These are phyloP conservation scores for Oryzias melastigma DNA, from an alignment of 2,113 vertebrate genomes.

Conservation along the genomic window DNA sequence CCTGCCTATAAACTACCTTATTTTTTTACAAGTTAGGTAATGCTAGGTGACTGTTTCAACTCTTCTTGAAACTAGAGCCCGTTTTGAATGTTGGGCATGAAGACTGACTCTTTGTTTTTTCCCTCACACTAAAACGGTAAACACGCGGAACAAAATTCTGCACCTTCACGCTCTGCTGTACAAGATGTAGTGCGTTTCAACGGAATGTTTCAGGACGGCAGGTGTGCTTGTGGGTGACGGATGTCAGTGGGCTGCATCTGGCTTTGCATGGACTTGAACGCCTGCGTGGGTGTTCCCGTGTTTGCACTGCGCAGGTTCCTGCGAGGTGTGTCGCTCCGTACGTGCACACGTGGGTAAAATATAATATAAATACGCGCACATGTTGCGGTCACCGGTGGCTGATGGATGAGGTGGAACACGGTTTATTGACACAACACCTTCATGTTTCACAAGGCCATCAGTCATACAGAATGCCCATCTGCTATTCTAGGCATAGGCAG, in stretches of 20 bases:
- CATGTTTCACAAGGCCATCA: slow-evolving; percentile 72
- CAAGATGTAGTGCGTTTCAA: slow-evolving; percentile 48
- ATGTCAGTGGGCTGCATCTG: slow-evolving; percentile 8
- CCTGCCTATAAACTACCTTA: too few relatives aligned
- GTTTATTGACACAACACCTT: slow-evolving; percentile 78
- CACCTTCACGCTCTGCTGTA: slow-evolving; percentile 43
- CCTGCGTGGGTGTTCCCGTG: slow-evolving; percentile 43
- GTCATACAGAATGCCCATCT: slow-evolving; percentile 65
- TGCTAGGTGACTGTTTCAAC: too few relatives aligned
- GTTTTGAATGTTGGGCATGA: neutral
- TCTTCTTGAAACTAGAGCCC: too few relatives aligned
- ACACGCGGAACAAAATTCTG: slow-evolving; percentile 34
- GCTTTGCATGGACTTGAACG: neutral
- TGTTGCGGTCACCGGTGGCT: slow-evolving; percentile 57
- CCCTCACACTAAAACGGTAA: neutral
- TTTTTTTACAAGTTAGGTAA: too few relatives aligned
- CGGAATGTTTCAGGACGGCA: slow-evolving; percentile 2
- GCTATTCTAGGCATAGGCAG: slow-evolving; percentile 45
- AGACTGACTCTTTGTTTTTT: neutral
- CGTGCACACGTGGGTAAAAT: slow-evolving; percentile 8
- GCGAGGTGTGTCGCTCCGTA: slow-evolving; percentile 3
- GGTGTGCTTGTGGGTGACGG: slow-evolving; percentile 2
- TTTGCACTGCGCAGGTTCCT: slow-evolving; percentile 19
- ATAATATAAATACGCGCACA: slow-evolving; percentile 54
- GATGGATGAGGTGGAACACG: slow-evolving; percentile 67